A percentile compares a stretch with the other conserved stretches of the same genome.
Evolutionary conservation across 2,888 invertebrate genomes (phyloP).

Genomic region (Elysia crispata): DNA sequence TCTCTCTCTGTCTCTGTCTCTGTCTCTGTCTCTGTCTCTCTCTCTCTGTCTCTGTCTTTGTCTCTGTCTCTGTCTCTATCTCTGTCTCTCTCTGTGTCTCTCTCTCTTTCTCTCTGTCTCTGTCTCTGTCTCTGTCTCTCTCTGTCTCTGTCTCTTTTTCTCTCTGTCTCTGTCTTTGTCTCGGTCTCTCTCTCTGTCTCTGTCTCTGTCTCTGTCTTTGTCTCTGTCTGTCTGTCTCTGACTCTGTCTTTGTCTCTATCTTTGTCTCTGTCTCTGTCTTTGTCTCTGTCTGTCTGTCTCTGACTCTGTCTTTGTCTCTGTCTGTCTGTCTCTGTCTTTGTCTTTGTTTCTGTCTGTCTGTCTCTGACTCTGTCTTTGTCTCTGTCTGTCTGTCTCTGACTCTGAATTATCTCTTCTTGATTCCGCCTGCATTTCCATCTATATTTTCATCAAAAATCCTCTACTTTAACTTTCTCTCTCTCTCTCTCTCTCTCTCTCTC

Average conservation of each 20-base stretch:
- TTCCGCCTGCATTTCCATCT: neutral
- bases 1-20: too few relatives aligned
- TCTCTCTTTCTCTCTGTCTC: too few relatives aligned
- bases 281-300: too few relatives aligned
- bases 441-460: neutral
- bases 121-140: constrained; percentile 32
- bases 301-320: too few relatives aligned
- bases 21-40: neutral
- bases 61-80: constrained; percentile 27
- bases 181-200: neutral
- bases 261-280: too few relatives aligned
- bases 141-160: constrained; percentile 26
- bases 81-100: neutral
- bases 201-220: too few relatives aligned
- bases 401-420: too few relatives aligned
- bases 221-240: neutral
- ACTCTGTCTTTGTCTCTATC: too few relatives aligned
- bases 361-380: neutral
- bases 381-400: neutral
- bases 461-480: neutral
- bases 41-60: constrained; percentile 30
- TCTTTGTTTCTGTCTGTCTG: constrained; percentile 31
- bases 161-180: too few relatives aligned
- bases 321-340: too few relatives aligned
- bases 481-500: constrained; percentile 10